A percentile compares a stretch with the other conserved stretches of the same genome.
phyloP scores from a whole-genome alignment of 1,140 invertebrate species.

The Leptopilina boulardi region DNA sequence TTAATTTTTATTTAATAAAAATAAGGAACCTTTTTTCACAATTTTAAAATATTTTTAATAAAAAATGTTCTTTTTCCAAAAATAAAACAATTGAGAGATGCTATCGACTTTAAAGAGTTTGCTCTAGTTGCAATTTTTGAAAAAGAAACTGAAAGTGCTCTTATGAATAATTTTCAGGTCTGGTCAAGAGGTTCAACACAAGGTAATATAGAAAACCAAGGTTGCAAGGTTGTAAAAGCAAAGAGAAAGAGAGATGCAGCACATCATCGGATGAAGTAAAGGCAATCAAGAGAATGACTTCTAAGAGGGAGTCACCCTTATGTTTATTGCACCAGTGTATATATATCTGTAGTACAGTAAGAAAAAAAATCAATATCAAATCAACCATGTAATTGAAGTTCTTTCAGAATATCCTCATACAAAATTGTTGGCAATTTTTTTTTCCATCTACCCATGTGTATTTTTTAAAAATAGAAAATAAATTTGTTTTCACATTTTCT shows the following conservation, averaged over 20 bases:
- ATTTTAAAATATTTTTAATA: no score
- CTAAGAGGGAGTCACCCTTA: neutral
- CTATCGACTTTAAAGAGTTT: neutral
- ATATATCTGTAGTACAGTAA: neutral
- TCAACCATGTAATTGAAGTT: neutral
- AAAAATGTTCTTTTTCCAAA: neutral
- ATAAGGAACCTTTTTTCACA: no score
- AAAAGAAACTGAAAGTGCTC: constrained; percentile 24
- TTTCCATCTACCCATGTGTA: neutral
- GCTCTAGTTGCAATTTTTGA: neutral
- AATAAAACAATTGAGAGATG: neutral
- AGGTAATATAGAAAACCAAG: constrained; percentile 15
- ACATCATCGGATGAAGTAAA: neutral
- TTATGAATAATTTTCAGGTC: constrained; percentile 13
- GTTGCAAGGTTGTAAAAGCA: constrained; percentile 17
- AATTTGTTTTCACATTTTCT: no score
- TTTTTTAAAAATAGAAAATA: neutral
- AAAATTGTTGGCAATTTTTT: neutral
- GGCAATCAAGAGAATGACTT: constrained; percentile 17
- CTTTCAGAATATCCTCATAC: neutral
- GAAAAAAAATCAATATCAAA: constrained; percentile 23
- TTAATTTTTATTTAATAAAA: no score
- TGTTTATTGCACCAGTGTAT: constrained; percentile 6
- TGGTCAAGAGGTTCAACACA: constrained; percentile 7
- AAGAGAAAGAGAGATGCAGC: neutral